phyloP scores from a whole-genome alignment of 2,113 vertebrate species.

The Baryphthengus martii region DNA sequence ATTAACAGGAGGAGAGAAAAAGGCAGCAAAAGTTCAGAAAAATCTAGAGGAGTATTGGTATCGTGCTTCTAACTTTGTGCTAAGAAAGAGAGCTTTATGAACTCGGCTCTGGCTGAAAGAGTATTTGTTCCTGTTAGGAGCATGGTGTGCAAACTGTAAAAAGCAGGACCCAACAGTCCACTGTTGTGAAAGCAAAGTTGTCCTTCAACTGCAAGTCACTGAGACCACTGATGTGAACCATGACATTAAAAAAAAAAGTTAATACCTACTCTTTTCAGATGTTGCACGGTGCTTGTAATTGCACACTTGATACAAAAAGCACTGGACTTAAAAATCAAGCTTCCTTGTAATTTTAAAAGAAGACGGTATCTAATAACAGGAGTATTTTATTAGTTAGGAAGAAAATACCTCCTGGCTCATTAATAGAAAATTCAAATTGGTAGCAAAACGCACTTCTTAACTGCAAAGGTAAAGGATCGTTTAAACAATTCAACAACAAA shows the following conservation, averaged over 20 bases:
- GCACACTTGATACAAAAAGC: background rate
- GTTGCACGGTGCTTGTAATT: background rate
- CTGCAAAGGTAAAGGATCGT: background rate
- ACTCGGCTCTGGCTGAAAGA: background rate
- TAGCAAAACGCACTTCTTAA: background rate
- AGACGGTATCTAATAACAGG: background rate
- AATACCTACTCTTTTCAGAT: background rate
- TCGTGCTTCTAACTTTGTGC: background rate
- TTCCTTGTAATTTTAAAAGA: background rate
- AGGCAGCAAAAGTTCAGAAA: background rate
- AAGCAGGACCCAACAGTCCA: background rate
- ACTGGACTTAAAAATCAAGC: background rate
- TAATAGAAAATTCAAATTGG: background rate
- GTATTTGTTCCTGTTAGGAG: background rate
- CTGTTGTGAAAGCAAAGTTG: background rate
- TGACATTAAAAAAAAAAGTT: background rate
- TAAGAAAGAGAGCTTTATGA: background rate
- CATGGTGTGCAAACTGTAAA: background rate
- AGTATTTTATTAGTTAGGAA: background rate
- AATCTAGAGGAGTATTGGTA: background rate
- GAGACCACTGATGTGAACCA: background rate
- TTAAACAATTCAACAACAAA: background rate
- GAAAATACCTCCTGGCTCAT: background rate
- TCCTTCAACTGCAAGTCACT: rapidly evolving
- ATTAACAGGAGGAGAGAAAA: background rate